Conservation (phyloP, 37 sponge, comb jelly and placozoan species). For the Beroe ovata region DNA sequence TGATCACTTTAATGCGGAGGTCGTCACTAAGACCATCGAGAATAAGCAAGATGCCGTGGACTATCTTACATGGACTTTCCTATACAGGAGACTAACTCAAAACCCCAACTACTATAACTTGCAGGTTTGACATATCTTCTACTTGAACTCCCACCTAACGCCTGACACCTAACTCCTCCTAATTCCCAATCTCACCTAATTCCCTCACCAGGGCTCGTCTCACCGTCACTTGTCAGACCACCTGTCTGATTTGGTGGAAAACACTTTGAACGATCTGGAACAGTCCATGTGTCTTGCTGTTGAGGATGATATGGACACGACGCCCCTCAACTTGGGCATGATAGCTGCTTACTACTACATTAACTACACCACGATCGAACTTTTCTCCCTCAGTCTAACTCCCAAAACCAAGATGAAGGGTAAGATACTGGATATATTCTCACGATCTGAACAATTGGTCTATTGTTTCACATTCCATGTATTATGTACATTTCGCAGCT, state of each 20-base stretch:
- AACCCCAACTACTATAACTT: slow-evolving; percentile 99
- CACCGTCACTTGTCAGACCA: slow-evolving; percentile 98
- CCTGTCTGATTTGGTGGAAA: slow-evolving; percentile 94
- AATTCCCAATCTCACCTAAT: slow-evolving; percentile 7
- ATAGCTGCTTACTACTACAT: slow-evolving; percentile 98
- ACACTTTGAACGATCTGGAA: slow-evolving; percentile 86
- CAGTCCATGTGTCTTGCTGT: slow-evolving; percentile 96
- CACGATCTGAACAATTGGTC: too few species aligned
- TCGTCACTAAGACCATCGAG: slow-evolving; percentile 96
- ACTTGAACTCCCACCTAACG: not conserved
- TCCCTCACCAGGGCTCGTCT: slow-evolving; percentile 56
- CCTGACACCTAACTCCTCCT: too few species aligned
- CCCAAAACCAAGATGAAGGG: slow-evolving; percentile 95
- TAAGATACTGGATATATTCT: too few species aligned
- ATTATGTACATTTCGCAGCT: not conserved
- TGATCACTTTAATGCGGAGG: slow-evolving; percentile 98
- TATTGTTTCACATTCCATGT: too few species aligned
- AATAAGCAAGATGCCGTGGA: slow-evolving; percentile 99
- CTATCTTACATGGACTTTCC: slow-evolving; percentile 98
- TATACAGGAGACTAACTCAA: slow-evolving; percentile 94
- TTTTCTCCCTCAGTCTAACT: slow-evolving; percentile 95
- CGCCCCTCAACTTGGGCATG: slow-evolving; percentile 95
- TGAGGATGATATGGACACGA: slow-evolving; percentile 92
- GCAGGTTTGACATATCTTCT: slow-evolving; percentile 74
- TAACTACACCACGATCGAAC: slow-evolving; percentile 97